phyloP scores from a whole-genome alignment of 1,140 invertebrate genomes.

The Phymorhynchus buccinoides region DNA sequence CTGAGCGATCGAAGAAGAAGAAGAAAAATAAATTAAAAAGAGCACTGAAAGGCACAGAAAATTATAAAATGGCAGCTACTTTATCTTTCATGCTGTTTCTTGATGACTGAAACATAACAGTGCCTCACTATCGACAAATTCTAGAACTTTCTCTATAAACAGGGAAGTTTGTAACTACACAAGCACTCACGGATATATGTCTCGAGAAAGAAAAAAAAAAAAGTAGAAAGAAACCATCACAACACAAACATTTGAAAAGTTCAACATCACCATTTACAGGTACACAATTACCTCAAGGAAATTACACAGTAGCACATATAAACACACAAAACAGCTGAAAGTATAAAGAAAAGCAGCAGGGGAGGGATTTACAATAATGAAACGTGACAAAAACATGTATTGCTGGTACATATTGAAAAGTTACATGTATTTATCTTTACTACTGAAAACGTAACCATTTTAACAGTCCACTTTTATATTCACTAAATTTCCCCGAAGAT shows the following conservation, averaged over 20 bases:
- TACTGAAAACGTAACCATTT: too few species aligned
- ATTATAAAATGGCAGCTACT: neutral
- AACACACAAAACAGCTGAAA: neutral
- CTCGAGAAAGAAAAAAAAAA: neutral
- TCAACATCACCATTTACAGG: neutral
- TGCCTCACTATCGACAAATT: neutral
- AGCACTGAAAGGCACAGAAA: neutral
- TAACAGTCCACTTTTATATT: too few species aligned
- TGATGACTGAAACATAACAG: neutral
- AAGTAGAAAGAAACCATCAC: neutral
- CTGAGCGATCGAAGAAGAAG: too few species aligned
- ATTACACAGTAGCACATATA: neutral
- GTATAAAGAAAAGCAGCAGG: too few species aligned
- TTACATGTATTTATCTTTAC: too few species aligned
- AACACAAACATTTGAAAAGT: neutral
- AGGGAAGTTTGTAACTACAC: neutral
- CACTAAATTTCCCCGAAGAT: too few species aligned
- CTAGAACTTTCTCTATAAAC: neutral
- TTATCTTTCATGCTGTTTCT: neutral
- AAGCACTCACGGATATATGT: neutral
- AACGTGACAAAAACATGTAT: too few species aligned
- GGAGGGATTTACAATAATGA: too few species aligned
- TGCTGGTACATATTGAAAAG: too few species aligned
- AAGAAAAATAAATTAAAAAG: neutral
- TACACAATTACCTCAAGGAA: neutral